phyloP scores from a whole-genome alignment of 2,113 vertebrate genomes.

The Nibea coibor region DNA sequence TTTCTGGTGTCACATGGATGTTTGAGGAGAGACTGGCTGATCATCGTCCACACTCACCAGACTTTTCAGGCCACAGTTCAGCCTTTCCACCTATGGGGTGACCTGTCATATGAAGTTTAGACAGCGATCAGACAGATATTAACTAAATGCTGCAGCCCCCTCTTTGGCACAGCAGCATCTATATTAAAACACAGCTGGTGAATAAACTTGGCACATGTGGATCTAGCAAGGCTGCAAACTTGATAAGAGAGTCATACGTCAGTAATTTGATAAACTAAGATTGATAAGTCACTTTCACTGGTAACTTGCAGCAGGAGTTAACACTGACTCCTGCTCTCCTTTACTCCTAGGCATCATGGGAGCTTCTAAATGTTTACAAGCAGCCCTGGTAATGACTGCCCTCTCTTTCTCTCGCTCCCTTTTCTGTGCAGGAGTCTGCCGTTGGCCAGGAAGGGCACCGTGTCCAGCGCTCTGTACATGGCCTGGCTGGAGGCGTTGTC shows the following conservation, averaged over 20 bases:
- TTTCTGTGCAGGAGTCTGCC: constrained; percentile 91
- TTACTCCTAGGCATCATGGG: background rate
- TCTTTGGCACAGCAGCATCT: background rate
- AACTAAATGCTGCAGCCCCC: background rate
- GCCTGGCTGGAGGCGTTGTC: constrained; percentile 96
- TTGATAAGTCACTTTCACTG: too few species aligned
- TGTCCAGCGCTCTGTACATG: constrained; percentile 97
- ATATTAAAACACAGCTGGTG: background rate
- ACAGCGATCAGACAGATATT: too few species aligned
- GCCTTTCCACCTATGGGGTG: too few species aligned
- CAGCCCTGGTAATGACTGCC: background rate
- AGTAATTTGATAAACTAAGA: background rate
- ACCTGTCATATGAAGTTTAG: too few species aligned
- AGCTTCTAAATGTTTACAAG: too few species aligned
- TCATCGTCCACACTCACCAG: too few species aligned
- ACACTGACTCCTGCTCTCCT: background rate
- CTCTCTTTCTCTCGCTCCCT: background rate
- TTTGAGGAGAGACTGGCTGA: too few species aligned
- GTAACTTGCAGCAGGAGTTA: too few species aligned
- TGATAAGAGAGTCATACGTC: background rate
- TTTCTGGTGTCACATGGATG: background rate
- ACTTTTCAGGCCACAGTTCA: too few species aligned
- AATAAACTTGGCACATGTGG: background rate
- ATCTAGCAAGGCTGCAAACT: background rate
- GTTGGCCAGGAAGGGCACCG: constrained; percentile 93